phyloP scores from a whole-genome alignment of 2,888 invertebrate genomes.

The Xestia sexstrigata region DNA sequence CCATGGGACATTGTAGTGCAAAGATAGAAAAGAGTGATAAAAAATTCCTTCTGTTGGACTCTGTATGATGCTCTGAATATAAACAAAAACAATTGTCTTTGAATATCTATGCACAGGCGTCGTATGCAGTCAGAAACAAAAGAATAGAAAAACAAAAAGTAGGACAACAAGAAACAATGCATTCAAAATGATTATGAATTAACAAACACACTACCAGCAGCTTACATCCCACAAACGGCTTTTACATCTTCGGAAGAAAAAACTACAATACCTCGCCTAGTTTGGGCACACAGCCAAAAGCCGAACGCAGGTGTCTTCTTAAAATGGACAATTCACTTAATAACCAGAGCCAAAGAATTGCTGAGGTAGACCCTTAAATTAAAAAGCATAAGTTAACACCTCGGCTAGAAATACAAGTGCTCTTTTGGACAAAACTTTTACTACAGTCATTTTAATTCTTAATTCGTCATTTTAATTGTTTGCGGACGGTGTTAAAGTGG shows the following conservation, averaged over 20 bases:
- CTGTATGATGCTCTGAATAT: background rate
- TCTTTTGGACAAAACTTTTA: constrained; percentile 43
- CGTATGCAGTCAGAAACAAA: constrained; percentile 1
- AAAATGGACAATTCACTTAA: constrained; percentile 65
- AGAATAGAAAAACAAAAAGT: background rate
- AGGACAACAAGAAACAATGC: background rate
- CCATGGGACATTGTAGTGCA: background rate
- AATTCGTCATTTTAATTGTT: constrained; percentile 58
- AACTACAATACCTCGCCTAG: constrained; percentile 42
- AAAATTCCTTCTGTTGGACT: background rate
- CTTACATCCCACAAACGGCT: constrained; percentile 25
- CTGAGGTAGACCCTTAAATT: constrained; percentile 62
- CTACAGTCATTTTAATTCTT: constrained; percentile 38
- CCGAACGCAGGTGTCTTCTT: constrained; percentile 69
- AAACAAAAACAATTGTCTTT: background rate
- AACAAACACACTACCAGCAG: constrained; percentile 31
- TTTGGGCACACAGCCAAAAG: constrained; percentile 70
- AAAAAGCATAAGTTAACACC: constrained; percentile 66
- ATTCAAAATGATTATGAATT: constrained; percentile 28
- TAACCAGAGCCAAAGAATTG: constrained; percentile 45
- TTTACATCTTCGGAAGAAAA: constrained; percentile 36
- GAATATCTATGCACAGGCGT: background rate
- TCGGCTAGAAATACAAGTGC: constrained; percentile 43
- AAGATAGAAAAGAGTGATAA: background rate
- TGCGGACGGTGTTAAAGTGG: constrained; percentile 29